Evolutionary conservation across 1,140 invertebrate species (phyloP), one percentile per base, ranked within the genome.

Genomic region (Acyrthosiphon pisum): DNA sequence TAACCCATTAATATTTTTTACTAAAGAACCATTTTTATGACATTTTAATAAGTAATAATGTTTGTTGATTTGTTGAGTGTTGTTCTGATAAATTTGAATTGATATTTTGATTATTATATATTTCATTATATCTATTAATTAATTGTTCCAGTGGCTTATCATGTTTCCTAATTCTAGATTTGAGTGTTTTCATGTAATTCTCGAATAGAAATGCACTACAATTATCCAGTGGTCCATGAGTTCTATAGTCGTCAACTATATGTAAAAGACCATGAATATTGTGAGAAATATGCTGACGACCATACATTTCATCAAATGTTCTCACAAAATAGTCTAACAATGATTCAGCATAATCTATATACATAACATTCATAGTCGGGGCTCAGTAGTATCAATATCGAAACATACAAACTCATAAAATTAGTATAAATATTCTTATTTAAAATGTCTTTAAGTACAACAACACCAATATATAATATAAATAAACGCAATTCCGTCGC

Each of bases 151-250:
- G n/a, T 14, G 30, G n/a, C 76, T 81, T 81, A 18, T 81, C 76
- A 81, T 81, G 76, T 81, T 81, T 81, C 2, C n/a, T 35, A 35
- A 81, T n/a, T 81, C 35, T 81, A 6, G n/a, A 81, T n/a, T 81
- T 81, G 30, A 81, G n/a, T 37, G 30, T 35, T 81, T 81, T 81
- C 30, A 35, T 81, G n/a, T 81, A 81, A 81, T 81, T 81, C 76
- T 81, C 76, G n/a, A 81, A 81, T 18, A n/a, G 76, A 81, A 81
- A 81, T n/a, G 76, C n/a, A 14, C 76, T 81, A 81, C n/a, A 81
- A 35, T 35, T 81, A 81, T 81, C 76, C 11, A 81, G 76, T 35
- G 76, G 76, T 81, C 76, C 76, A 81, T 35, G n/a, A 81, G 1
- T 81, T 14, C n/a, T 35, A 81, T 81, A 81, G 76, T 81, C 76